A percentile compares a stretch with the other conserved stretches of the same genome.
Conservation (phyloP, 1,140 invertebrate genomes). For the Dendrolimus kikuchii region DNA sequence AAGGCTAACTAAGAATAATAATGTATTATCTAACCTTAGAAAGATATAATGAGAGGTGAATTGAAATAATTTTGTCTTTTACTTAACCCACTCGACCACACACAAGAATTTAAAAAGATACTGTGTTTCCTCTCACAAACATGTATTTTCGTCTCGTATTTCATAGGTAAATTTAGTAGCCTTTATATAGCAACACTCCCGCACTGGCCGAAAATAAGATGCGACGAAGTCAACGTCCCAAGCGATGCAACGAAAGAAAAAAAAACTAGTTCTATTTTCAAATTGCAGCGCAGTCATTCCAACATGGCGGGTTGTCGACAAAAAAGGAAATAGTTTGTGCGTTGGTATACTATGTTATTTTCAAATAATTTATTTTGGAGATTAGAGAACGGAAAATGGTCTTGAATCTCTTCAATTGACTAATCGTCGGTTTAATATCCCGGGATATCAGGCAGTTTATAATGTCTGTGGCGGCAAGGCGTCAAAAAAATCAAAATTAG, state of each 20-base stretch:
- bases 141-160: background rate
- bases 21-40: no score
- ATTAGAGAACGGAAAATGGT: slow-evolving; percentile 3
- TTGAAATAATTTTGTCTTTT: no score
- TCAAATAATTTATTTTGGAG: slow-evolving; percentile 8
- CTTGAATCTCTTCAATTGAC: no score
- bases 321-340: slow-evolving; percentile 31
- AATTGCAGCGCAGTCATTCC: slow-evolving; percentile 37
- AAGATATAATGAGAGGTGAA: no score
- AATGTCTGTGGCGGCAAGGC: no score
- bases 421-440: no score
- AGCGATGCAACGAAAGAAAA: slow-evolving; percentile 46
- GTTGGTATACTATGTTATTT: slow-evolving; percentile 9
- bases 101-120: no score
- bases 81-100: no score
- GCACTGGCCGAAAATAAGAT: slow-evolving; percentile 53
- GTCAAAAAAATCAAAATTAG: no score
- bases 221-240: slow-evolving; percentile 51
- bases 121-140: no score
- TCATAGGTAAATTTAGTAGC: slow-evolving; percentile 12
- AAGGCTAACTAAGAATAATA: no score
- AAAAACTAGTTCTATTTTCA: slow-evolving; percentile 49
- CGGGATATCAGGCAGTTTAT: no score
- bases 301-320: slow-evolving; percentile 26
- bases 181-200: slow-evolving; percentile 45